Evolutionary conservation across 2,113 vertebrate species (phyloP), one percentile per base, ranked within the genome.

Genomic region (Morone chrysops): DNA sequence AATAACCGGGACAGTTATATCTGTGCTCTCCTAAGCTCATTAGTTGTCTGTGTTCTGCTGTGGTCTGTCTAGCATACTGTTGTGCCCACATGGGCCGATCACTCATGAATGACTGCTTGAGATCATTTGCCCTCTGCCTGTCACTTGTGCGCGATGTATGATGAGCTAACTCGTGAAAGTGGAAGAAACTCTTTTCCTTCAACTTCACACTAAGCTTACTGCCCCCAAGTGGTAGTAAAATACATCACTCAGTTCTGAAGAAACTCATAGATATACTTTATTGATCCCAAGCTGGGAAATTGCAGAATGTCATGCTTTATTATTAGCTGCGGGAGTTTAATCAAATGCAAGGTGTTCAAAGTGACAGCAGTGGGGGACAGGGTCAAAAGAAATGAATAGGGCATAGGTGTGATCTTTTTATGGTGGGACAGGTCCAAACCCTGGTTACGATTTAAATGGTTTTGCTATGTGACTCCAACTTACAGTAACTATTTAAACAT

Each of bases 221-320:
- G 95, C 94, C 95, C 85, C 86, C 95, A 92, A 84, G 94, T 93
- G 95, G 94, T 83, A 78, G 78, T 74, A 31, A 76, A 60, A 54
- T 51, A 78, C 76, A 89, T 51, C 80, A 47, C 87, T 68, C 16
- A 6, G n/a, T 0, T 38, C 22, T 14, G 62, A 20, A 76, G 14
- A 50, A 10, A 9, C 18, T 12, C 1, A 25, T 25, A 25, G 25
- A 25, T 25, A 25, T 25, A 25, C 25, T 25, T 25, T 25, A 25
- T 25, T 25, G 25, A 25, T 25, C 25, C 25, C 25, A 25, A 25
- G 25, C 25, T 25, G 25, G 25, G 25, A 25, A 25, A 25, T 25
- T 25, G 25, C 25, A 25, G 25, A 25, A 25, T 25, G 25, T 25
- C 25, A 59, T 60, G 60, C 41, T 25, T 50, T 40, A 1, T 3